Percentiles rank a stretch among this genome's conserved stretches.
Conservation (phyloP, 2,113 vertebrate genomes). For the Chunga burmeisteri region DNA sequence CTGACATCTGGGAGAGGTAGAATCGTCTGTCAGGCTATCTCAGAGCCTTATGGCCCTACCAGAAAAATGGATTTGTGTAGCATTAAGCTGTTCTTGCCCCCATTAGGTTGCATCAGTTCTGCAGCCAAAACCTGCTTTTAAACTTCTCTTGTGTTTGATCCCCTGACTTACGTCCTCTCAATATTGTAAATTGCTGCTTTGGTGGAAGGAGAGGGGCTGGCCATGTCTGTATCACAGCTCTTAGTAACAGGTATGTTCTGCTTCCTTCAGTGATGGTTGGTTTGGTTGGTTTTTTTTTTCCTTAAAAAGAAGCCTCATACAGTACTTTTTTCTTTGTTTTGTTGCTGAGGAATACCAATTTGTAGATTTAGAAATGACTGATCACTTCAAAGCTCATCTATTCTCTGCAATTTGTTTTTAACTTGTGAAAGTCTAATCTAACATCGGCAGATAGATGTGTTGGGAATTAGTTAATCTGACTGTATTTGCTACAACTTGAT, state of each 20-base stretch:
- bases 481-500: not conserved
- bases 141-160: constrained; percentile 35
- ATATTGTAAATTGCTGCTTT: constrained; percentile 31
- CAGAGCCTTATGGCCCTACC: not conserved
- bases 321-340: not conserved
- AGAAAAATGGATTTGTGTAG: constrained; percentile 46
- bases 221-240: not conserved
- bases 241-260: not conserved
- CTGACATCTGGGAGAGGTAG: not conserved
- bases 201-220: not conserved
- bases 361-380: not conserved
- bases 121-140: constrained; percentile 42
- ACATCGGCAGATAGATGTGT: not conserved
- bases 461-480: not conserved
- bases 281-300: not conserved
- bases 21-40: constrained; percentile 27
- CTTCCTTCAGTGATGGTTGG: not conserved
- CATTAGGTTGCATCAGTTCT: constrained; percentile 36
- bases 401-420: not conserved
- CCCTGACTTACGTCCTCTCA: not conserved
- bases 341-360: not conserved
- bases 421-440: not conserved
- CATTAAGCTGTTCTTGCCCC: constrained; percentile 37
- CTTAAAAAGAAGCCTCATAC: not conserved
- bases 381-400: not conserved